Base-by-base conservation (phyloP, 1,140 invertebrate genomes). In the Ectropis grisescens region DNA sequence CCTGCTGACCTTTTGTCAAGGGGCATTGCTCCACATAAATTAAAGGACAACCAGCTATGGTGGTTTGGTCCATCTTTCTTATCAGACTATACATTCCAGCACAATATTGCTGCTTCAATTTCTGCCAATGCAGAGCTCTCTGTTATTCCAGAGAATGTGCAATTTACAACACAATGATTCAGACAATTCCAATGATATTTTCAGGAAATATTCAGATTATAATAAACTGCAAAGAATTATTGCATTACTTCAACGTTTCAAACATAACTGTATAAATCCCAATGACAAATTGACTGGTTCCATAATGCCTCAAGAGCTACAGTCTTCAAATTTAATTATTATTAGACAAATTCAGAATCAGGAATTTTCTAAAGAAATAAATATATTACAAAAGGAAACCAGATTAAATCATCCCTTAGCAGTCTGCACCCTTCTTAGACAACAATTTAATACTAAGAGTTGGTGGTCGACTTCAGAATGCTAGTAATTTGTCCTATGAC, bases 401-500 rank as follows among this genome's bases (percentile, higher is more conserved):
- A 13, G 29, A n/a, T 33, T 8, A 22, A 19, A 9, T 16, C 30
- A 15, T 33, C 37, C 19, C 35, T 54, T 11, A 29, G 29, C 11
- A 8, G 11, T 3, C 9, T 58, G 7, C n/a, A 42, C n/a, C 19
- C 52, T 60, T 60, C 13, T 10, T 64, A 0, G 47, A 60, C 36
- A 3, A 28, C 6, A 11, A 42, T n/a, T 43, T 37, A 8, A 10
- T 58, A 4, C 25, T 65, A 7, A 30, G 79, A 53, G 60, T 72
- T 5, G 60, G 60, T n/a, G 60, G 62, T 1, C 28, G 60, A 12
- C 12, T 70, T 2, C 15, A 40, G 29, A 41, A 58, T 28, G 16
- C 30, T 16, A 30, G 51, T 0, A 10, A 43, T 13, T n/a, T 61
- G 1, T 1, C 27, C 1, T 61, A 43, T 25, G 24, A 37, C 6